Base-by-base conservation (phyloP, 2,797 vertebrate genomes). In the Sorex maritimensis region DNA sequence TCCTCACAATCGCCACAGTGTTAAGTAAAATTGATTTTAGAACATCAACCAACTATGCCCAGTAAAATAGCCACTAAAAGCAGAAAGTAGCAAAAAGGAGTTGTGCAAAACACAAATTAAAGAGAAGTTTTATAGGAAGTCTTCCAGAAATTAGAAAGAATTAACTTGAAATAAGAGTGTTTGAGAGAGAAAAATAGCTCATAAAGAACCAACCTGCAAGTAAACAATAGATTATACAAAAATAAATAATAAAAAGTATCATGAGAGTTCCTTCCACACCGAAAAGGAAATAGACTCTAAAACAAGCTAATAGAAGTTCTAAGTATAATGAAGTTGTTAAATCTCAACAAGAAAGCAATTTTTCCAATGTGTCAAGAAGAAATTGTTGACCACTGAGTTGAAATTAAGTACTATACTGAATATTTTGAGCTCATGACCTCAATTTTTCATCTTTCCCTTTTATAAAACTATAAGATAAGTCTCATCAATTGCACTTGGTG, bases 51-150 rank as follows among this genome's bases (percentile, higher is more conserved):
- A 69, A 80, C 6, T 6, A 17, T 77, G 15, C 28, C 24, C 72
- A 63, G 38, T 44, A 52, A 87, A 82, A 82, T 79, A 5, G 49
- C 1, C 34, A 83, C 71, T 23, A 92, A 55, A 80, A 86, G 21
- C 5, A 88, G 38, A 30, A 38, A 49, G 21, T 10, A 72, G 41
- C 10, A 58, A 74, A 86, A n/a, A 14, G 81, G 17, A 10, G 2
- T 6, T 41, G 12, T 74, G 75, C 69, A 30, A 86, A 69, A 81
- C 26, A 68, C 30, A 77, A 55, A 92, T 68, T n/a, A 75, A 65
- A 75, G 17, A 93, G 38, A 67, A 93, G 49, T 82, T 67, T 10
- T 14, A 55, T 38, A 86, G 55, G 78, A 74, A 58, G 13, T 52
- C 3, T 86, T 46, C 1, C 6, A 78, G 44, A 90, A 5, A 93